phyloP scores from a whole-genome alignment of 2,888 invertebrate genomes.

The Drosophila emarginata region DNA sequence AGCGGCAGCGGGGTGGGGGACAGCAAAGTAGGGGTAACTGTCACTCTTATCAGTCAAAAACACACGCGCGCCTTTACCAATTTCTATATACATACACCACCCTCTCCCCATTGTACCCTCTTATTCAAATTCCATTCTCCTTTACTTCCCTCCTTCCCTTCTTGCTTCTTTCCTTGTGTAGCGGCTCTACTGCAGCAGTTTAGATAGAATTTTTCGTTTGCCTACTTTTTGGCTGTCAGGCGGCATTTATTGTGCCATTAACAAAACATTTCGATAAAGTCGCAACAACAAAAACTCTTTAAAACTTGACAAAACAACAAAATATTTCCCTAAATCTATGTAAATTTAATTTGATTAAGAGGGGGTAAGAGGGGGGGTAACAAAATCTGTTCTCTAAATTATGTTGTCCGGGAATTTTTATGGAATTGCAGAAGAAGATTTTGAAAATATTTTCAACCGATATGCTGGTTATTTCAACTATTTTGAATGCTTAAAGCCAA shows the following conservation, averaged over 20 bases:
- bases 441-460: not conserved
- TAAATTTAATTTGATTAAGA: not conserved
- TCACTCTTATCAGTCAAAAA: constrained; percentile 37
- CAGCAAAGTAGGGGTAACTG: not conserved
- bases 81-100: not conserved
- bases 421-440: no score
- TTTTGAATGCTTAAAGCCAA: not conserved
- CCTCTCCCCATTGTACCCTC: no score
- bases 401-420: no score
- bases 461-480: not conserved
- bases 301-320: not conserved
- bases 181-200: constrained; percentile 15
- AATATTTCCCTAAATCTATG: not conserved
- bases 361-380: no score
- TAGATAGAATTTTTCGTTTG: constrained; percentile 9
- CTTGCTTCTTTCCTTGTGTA: not conserved
- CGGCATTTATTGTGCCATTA: constrained; percentile 3
- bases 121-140: not conserved
- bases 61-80: constrained; percentile 34
- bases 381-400: no score
- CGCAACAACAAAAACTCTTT: not conserved
- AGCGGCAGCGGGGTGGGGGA: not conserved
- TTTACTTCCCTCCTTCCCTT: not conserved
- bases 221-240: constrained; percentile 6
- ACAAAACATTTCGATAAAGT: constrained; percentile 1